These are phyloP conservation scores for Amphiura filiformis DNA, from an alignment of 35 echinoderm and acorn worm species.

Conservation along the genomic window DNA sequence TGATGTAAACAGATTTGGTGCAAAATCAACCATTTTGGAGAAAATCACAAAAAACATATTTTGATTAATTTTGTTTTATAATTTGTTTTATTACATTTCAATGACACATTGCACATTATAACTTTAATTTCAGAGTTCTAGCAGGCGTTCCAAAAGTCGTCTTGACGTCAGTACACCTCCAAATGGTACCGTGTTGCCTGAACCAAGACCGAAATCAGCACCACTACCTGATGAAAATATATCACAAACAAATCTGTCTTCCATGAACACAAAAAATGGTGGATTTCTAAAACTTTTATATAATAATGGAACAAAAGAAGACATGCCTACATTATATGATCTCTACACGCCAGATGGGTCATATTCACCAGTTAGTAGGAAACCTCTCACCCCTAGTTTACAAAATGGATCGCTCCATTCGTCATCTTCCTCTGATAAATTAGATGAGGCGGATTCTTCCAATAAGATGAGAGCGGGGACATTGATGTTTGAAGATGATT, in stretches of 20 bases:
- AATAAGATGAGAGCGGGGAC: constrained; percentile 33
- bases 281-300: constrained; percentile 40
- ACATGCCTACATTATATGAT: constrained; percentile 72
- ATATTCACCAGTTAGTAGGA: constrained; percentile 23
- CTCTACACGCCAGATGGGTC: constrained; percentile 65
- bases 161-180: constrained; percentile 27
- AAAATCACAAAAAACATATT: too few relatives aligned
- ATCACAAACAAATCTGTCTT: too few relatives aligned
- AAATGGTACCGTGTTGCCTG: background rate
- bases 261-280: constrained; percentile 41
- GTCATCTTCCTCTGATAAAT: constrained; percentile 53
- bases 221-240: too few relatives aligned
- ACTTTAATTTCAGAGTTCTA: background rate
- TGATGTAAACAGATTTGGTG: too few relatives aligned
- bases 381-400: background rate
- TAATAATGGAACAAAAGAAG: constrained; percentile 38
- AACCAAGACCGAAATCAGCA: background rate
- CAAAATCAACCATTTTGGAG: too few relatives aligned
- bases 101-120: background rate
- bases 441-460: constrained; percentile 38
- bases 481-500: constrained; percentile 88
- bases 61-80: background rate
- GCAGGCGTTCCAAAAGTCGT: background rate
- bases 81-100: background rate
- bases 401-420: constrained; percentile 14